Base-by-base conservation (phyloP, 2,888 invertebrate genomes). In the Pilophorus perplexus region DNA sequence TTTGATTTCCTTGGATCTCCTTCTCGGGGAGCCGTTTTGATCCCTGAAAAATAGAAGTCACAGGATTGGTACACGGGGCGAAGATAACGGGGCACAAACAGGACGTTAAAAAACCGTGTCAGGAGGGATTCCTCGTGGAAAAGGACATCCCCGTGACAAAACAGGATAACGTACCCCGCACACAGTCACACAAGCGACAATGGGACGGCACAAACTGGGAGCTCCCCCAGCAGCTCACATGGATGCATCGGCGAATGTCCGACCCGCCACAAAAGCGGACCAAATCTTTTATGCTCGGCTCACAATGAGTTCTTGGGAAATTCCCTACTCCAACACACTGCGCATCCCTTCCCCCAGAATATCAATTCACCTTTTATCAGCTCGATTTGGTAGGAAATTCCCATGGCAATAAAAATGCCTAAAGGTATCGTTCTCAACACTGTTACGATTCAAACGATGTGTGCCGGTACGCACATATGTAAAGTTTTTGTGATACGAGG, bases 11-110 rank as follows among this genome's bases (percentile, higher is more conserved):
- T 67, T 70, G 20, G 77, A 76, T 70, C 78, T 75, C 72, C 81
- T 76, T 74, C 81, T 81, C 8, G 86, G 86, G 55, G 87, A 86
- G 74, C 82, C 81, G 73, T 80, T 82, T 74, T 80, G 80, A 77
- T 86, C 86, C 75, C 87, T 87, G 82, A 66, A 77, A 80, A 77
- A 79, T 2, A 33, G 33, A 12, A 33, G 12, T 8, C 33, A 33
- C 6, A 6, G 12, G 6, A 33, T 8, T 33, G 33, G 12, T 8
- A 33, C 6, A 33, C 33, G 12, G 33, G 6, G n/a, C n/a, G n/a
- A n/a, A n/a, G 12, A 12, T 33, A 33, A 33, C 33, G 33, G 33
- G n/a, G n/a, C n/a, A n/a, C n/a, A n/a, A n/a, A n/a, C n/a, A 33
- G 6, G 33, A 33, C 12, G 6, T 33, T 12, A 33, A 6, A 6